Evolutionary conservation across 2,113 vertebrate species (phyloP), one percentile per base, ranked within the genome.

Genomic region (Oxyura jamaicensis): DNA sequence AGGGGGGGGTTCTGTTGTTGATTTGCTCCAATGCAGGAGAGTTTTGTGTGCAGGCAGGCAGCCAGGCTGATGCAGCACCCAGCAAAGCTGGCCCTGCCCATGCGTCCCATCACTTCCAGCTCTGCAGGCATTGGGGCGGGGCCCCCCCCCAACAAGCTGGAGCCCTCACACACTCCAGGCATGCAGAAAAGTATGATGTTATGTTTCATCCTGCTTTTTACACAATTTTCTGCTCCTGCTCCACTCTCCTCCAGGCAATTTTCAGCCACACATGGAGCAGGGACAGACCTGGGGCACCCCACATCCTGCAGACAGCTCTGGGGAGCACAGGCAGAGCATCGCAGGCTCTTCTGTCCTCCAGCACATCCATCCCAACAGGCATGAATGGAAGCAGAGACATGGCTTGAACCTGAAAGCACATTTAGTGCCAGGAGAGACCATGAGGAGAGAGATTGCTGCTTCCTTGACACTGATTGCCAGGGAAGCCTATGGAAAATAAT

Each of bases 301-400:
- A 5, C 0, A 0, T 13, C 20, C 73, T 28, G 33, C 25, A 11
- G 19, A 18, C 0, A 2, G 14, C 13, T 58, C 41, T 21, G 62
- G 42, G 56, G 23, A 74, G 53, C 0, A 0, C 23, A 56, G 35
- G 63, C 11, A 63, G 63, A 83, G 48, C 44, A 48, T 25, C 53
- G 68, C 72, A 19, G 48, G 7, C 52, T 39, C 23, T 13, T 8
- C 58, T 6, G 15, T 55, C 11, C 62, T 66, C 17, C 46, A 63
- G 17, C 55, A 16, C 19, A 4, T 2, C 42, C 53, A 14, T 22
- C n/a, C 44, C 36, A 83, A 60, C 15, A 36, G 48, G 33, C 0
- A 0, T 3, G 60, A 76, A 10, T 62, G 75, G 28, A 73, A 58
- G 39, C 41, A 44, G 0, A 0, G 60, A 41, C 60, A 28, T 60